Conservation (phyloP, 2,113 vertebrate genomes). For the Piaya cayana region DNA sequence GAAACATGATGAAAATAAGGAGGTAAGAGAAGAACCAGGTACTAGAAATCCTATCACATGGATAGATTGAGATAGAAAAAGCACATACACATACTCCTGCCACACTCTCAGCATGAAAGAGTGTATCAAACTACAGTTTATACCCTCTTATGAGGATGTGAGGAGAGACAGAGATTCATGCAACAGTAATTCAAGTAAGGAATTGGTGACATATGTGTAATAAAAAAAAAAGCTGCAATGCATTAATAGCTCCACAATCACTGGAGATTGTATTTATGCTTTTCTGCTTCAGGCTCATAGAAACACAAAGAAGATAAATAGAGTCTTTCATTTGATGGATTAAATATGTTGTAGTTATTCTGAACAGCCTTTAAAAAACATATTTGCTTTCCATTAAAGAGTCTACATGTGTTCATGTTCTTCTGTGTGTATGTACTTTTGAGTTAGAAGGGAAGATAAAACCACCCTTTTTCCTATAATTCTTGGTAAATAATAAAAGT, state of each 20-base stretch:
- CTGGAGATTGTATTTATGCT: neutral
- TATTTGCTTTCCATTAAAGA: neutral
- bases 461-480: neutral
- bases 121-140: neutral
- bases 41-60: neutral
- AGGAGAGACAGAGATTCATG: neutral
- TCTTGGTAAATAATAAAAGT: neutral
- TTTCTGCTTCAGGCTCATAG: neutral
- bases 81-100: neutral
- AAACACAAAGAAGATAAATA: neutral
- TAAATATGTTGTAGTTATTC: neutral
- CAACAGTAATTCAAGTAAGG: neutral
- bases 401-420: rapidly evolving
- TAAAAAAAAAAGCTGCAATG: neutral
- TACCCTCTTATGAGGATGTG: neutral
- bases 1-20: neutral
- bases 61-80: neutral
- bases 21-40: neutral
- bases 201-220: neutral
- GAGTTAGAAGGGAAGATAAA: neutral
- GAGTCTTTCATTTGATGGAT: neutral
- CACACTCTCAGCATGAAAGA: neutral
- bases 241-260: neutral
- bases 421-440: neutral
- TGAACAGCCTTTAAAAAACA: neutral